phyloP scores from a whole-genome alignment of 1,140 invertebrate species.

The Charaxes varanes region DNA sequence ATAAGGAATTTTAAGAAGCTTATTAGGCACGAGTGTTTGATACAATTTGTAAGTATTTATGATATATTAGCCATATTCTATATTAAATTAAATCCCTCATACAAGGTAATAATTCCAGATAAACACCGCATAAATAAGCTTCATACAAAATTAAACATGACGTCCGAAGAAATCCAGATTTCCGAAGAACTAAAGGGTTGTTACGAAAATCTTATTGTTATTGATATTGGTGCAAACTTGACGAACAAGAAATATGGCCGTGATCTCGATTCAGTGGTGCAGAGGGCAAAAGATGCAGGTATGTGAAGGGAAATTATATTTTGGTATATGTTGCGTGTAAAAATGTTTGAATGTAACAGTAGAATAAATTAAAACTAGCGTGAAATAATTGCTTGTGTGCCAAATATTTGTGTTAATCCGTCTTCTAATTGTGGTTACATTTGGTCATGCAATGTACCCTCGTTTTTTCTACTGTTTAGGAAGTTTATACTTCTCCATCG shows the following conservation, averaged over 20 bases:
- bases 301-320: constrained; percentile 27
- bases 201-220: constrained; percentile 92
- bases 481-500: too few relatives aligned
- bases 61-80: constrained; percentile 5
- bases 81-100: background rate
- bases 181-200: constrained; percentile 65
- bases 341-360: constrained; percentile 25
- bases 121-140: constrained; percentile 68
- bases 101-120: constrained; percentile 32
- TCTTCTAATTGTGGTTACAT: constrained; percentile 7
- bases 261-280: constrained; percentile 93
- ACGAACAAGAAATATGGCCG: constrained; percentile 95
- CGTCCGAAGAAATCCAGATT: constrained; percentile 68
- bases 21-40: constrained; percentile 71
- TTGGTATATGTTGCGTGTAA: constrained; percentile 27
- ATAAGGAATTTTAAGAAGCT: constrained; percentile 58
- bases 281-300: constrained; percentile 94
- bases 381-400: constrained; percentile 22
- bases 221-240: constrained; percentile 95
- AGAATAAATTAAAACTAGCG: constrained; percentile 24
- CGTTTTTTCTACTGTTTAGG: too few relatives aligned
- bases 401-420: constrained; percentile 14
- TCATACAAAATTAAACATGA: constrained; percentile 64
- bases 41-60: constrained; percentile 57
- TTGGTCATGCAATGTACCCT: constrained; percentile 4